Conservation (phyloP, 2,888 invertebrate species). For the Scaptomyza caliginosa region DNA sequence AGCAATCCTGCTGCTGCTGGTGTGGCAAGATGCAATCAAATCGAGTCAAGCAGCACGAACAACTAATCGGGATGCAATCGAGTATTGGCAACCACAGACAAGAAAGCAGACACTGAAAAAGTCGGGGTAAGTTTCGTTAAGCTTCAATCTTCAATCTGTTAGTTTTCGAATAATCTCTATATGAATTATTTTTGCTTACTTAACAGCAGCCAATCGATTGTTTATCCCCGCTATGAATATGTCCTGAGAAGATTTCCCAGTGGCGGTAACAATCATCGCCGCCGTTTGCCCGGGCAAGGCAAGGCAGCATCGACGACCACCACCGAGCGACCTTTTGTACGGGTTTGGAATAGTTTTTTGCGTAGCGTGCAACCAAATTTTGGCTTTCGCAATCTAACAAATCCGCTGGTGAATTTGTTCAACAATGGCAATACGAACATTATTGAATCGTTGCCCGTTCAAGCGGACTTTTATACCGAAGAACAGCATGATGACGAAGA, state of each 20-base stretch:
- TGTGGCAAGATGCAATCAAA: constrained; percentile 22
- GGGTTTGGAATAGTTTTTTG: constrained; percentile 76
- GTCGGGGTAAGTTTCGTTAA: constrained; percentile 35
- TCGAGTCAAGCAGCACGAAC: constrained; percentile 30
- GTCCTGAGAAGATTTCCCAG: neutral
- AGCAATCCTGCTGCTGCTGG: constrained; percentile 47
- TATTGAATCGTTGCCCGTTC: constrained; percentile 62
- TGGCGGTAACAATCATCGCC: constrained; percentile 41
- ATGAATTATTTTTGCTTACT: neutral
- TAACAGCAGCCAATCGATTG: constrained; percentile 8
- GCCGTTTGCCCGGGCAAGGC: constrained; percentile 13
- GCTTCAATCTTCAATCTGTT: no score
- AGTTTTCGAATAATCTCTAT: neutral
- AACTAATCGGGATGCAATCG: constrained; percentile 18
- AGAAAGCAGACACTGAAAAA: constrained; percentile 1
- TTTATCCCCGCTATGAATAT: constrained; percentile 43
- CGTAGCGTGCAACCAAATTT: constrained; percentile 71
- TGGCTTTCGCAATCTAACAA: constrained; percentile 70
- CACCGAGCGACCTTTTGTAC: constrained; percentile 64
- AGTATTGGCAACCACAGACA: constrained; percentile 26
- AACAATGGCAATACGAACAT: constrained; percentile 64
- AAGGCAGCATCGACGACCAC: constrained; percentile 39
- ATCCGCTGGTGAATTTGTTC: constrained; percentile 72
- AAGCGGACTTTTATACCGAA: constrained; percentile 9
- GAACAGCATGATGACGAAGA: neutral